phyloP scores from a whole-genome alignment of 2,113 vertebrate species.

The Carlito syrichta region DNA sequence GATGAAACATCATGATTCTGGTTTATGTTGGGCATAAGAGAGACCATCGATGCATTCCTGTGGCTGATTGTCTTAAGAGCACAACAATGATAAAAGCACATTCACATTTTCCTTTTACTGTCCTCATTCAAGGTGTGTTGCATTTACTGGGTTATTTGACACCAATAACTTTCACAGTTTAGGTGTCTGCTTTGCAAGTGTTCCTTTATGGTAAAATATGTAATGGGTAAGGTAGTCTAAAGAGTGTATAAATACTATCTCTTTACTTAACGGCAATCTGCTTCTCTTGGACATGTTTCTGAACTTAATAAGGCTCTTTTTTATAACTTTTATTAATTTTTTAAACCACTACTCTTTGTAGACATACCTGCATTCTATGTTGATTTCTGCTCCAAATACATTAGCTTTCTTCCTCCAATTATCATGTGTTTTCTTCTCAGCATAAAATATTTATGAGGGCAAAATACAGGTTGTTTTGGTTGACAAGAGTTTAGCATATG shows the following conservation, averaged over 20 bases:
- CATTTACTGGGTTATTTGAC: not conserved
- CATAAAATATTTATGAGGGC: not conserved
- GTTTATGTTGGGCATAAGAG: not conserved
- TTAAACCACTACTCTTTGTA: not conserved
- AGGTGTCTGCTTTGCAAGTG: not conserved
- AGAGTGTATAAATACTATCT: not conserved
- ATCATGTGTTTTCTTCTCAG: not conserved
- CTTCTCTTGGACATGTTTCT: not conserved
- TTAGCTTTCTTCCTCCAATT: not conserved
- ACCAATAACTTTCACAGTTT: constrained; percentile 45
- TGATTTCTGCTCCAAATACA: not conserved
- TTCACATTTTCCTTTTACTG: not conserved
- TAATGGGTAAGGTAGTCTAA: not conserved
- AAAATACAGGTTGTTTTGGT: not conserved
- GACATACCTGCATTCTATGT: not conserved
- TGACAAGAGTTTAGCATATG: not conserved
- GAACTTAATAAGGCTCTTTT: not conserved
- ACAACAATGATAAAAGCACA: not conserved
- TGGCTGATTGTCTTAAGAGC: not conserved
- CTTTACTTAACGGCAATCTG: not conserved
- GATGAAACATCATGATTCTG: not conserved
- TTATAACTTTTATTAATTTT: not conserved
- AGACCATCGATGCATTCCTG: not conserved
- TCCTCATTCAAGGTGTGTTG: not conserved
- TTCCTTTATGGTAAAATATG: not conserved